Percentiles rank a stretch among this genome's conserved stretches.
Conservation (phyloP, 1,140 invertebrate species). For the Orius laevigatus region DNA sequence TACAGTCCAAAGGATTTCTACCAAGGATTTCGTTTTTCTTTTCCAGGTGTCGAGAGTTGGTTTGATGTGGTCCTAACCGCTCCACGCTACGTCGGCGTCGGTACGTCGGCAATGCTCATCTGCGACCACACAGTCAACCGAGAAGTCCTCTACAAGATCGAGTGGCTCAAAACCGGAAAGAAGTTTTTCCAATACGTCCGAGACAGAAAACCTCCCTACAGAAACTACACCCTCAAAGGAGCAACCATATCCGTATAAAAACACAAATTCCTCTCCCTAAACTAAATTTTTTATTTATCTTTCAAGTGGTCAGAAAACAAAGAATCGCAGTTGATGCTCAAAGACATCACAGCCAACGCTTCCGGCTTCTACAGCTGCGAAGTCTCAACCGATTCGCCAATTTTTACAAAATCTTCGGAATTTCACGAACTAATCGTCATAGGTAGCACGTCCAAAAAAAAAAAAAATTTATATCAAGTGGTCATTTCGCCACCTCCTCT, state of each 20-base stretch:
- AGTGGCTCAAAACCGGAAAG: constrained; percentile 52
- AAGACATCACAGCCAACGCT: constrained; percentile 52
- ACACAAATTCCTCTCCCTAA: neutral
- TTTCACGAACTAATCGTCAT: constrained; percentile 54
- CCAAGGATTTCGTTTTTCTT: too few relatives aligned
- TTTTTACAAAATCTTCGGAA: constrained; percentile 54
- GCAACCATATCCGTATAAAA: constrained; percentile 23
- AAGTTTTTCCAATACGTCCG: constrained; percentile 65
- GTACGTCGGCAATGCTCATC: constrained; percentile 26
- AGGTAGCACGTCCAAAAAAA: too few relatives aligned
- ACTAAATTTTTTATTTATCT: neutral
- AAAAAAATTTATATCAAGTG: too few relatives aligned
- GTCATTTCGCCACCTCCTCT: too few relatives aligned
- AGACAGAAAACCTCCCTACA: constrained; percentile 51
- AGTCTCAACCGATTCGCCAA: constrained; percentile 57
- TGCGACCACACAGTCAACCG: constrained; percentile 31
- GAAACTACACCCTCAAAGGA: constrained; percentile 41
- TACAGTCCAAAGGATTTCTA: too few relatives aligned
- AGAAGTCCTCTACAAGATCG: constrained; percentile 31
- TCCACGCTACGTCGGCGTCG: constrained; percentile 29
- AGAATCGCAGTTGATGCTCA: constrained; percentile 38
- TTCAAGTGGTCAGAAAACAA: constrained; percentile 7
- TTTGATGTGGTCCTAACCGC: constrained; percentile 12
- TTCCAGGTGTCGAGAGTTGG: neutral
- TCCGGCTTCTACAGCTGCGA: constrained; percentile 55